Conservation (phyloP, 2,797 vertebrate species). For the Merluccius polli region DNA sequence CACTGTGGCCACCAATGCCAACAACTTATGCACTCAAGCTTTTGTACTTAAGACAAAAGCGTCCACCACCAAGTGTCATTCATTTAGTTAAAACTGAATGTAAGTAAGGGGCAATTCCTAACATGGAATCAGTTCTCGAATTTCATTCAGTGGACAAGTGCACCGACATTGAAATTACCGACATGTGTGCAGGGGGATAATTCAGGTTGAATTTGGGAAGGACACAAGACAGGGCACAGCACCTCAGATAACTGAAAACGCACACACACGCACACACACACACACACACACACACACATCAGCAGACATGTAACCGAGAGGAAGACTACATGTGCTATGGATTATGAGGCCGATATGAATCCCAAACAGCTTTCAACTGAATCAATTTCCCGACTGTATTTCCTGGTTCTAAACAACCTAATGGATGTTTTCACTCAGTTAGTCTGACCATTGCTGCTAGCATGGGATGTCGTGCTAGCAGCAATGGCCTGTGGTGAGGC, state of each 20-base stretch:
- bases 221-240: too few relatives aligned
- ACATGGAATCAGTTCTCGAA: neutral
- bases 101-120: neutral
- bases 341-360: neutral
- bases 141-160: neutral
- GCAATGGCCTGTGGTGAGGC: too few relatives aligned
- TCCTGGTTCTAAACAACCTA: neutral
- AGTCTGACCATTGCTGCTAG: neutral
- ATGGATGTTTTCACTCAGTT: neutral
- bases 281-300: neutral
- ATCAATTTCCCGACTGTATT: neutral
- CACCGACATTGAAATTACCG: neutral
- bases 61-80: neutral
- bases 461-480: too few relatives aligned
- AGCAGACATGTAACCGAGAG: neutral
- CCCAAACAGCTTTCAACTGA: neutral
- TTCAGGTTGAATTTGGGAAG: neutral
- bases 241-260: too few relatives aligned
- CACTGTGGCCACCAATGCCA: too few relatives aligned
- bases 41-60: neutral
- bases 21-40: neutral
- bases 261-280: neutral
- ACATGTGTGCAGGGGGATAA: neutral
- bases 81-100: neutral
- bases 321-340: neutral